Conservation (phyloP, 2,113 vertebrate genomes). For the Neomonachus schauinslandi region DNA sequence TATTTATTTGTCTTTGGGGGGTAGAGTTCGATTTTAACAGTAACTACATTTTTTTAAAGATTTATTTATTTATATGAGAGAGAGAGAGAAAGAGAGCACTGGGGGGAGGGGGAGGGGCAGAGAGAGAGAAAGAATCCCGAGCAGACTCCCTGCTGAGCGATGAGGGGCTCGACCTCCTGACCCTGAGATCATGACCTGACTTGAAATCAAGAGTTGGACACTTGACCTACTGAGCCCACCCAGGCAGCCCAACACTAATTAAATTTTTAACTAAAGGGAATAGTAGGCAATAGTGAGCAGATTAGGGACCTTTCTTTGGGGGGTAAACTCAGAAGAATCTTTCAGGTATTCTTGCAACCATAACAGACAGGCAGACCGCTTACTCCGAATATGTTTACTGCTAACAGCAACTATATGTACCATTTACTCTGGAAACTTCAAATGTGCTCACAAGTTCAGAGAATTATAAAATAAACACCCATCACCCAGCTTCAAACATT, state of each 20-base stretch:
- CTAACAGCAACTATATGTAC: not conserved
- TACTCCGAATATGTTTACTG: not conserved
- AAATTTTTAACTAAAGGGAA: not conserved
- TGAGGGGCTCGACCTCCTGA: not conserved
- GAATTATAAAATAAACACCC: not conserved
- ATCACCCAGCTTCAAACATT: not conserved
- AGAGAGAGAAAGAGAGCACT: not conserved
- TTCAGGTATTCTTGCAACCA: not conserved
- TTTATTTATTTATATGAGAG: not conserved
- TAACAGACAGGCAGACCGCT: not conserved
- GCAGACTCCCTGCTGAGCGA: not conserved
- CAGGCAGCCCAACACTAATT: not conserved
- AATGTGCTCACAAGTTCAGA: not conserved
- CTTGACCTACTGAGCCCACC: not conserved
- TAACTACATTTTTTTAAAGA: not conserved
- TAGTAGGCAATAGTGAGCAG: not conserved
- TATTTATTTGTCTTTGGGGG: slow-evolving; percentile 5
- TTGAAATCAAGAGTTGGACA: not conserved
- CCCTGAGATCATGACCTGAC: not conserved
- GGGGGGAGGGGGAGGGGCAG: no score
- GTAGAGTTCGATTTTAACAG: not conserved
- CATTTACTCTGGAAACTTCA: not conserved
- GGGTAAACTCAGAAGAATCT: not conserved
- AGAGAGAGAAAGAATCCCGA: not conserved
- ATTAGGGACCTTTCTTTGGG: not conserved